Evolutionary conservation across 2,113 vertebrate species (phyloP).

Genomic region (Trachemys scripta): DNA sequence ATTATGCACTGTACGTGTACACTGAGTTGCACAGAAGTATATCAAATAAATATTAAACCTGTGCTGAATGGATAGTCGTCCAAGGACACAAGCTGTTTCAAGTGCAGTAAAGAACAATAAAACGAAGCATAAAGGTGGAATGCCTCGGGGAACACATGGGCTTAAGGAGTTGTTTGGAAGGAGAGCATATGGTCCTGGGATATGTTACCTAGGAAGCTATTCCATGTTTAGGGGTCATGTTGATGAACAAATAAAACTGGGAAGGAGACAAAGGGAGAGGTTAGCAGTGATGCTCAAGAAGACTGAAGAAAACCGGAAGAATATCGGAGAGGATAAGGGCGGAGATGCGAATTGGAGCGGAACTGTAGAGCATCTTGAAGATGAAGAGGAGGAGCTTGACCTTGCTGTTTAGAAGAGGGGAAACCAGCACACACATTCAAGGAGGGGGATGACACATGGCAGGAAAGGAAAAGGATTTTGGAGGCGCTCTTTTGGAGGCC

Average conservation of each 20-base stretch:
- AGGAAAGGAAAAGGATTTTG: neutral
- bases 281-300: neutral
- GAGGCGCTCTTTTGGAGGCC: neutral
- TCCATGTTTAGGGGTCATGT: neutral
- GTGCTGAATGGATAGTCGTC: neutral
- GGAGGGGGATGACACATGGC: neutral
- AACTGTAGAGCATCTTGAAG: neutral
- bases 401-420: neutral
- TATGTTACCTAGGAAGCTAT: neutral
- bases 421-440: neutral
- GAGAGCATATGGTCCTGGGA: neutral
- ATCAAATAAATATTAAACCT: conserved; percentile 9
- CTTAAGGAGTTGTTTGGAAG: neutral
- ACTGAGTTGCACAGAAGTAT: neutral
- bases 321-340: neutral
- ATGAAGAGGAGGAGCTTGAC: neutral
- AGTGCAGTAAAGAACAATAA: neutral
- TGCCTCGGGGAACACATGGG: neutral
- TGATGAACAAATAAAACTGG: neutral
- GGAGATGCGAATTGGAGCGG: neutral
- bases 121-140: neutral
- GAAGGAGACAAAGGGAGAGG: neutral
- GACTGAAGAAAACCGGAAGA: neutral
- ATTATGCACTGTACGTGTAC: neutral
- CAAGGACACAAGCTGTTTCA: neutral